Conservation (phyloP, 1,140 invertebrate genomes). For the Thaumetopoea pityocampa region DNA sequence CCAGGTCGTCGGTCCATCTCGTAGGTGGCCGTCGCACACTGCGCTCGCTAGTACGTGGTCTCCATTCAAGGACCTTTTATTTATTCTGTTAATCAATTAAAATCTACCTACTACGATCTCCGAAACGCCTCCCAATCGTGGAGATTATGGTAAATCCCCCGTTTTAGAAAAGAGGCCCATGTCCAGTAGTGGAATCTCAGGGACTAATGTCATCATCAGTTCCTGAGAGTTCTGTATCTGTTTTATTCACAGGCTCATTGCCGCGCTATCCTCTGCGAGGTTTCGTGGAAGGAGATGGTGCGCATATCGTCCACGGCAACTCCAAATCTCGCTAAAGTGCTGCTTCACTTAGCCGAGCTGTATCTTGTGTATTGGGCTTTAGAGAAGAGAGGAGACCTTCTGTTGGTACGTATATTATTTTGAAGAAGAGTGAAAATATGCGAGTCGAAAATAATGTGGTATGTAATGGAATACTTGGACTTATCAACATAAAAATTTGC, state of each 20-base stretch:
- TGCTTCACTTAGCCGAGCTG: conserved; percentile 83
- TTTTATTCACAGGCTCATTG: conserved; percentile 80
- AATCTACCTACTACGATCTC: no score
- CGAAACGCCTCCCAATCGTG: no score
- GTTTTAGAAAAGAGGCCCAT: no score
- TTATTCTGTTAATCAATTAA: no score
- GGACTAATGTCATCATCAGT: no score
- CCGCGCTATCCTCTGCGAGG: conserved; percentile 81
- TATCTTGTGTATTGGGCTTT: conserved; percentile 86
- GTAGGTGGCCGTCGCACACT: no score
- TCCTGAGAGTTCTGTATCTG: no score
- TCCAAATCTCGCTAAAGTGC: conserved; percentile 75
- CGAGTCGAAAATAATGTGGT: not conserved
- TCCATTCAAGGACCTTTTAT: no score
- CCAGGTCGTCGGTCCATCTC: no score
- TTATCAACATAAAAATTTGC: not conserved
- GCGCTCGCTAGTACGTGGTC: no score
- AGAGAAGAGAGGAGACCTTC: conserved; percentile 83
- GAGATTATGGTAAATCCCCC: no score
- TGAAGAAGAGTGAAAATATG: not conserved
- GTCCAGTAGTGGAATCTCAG: no score
- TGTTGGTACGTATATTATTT: conserved; percentile 79
- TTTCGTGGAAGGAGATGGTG: conserved; percentile 77
- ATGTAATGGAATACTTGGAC: not conserved
- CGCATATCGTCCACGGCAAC: conserved; percentile 70